Percentiles rank a stretch among this genome's conserved stretches.
These are phyloP conservation scores for Prinia subflava DNA, from an alignment of 2,113 vertebrate genomes.

Conservation along the genomic window DNA sequence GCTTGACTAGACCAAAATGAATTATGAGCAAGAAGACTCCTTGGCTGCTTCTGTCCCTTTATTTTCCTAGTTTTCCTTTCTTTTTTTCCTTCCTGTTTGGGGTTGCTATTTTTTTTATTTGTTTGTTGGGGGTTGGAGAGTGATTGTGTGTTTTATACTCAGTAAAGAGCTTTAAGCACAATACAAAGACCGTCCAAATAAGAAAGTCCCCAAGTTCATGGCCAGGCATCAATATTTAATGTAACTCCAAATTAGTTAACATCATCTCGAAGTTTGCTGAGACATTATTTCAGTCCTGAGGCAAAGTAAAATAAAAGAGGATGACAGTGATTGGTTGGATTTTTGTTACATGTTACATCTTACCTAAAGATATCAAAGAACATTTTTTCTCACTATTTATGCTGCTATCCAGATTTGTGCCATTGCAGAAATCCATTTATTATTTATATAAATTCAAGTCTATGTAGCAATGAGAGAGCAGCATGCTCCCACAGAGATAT, in stretches of 20 bases:
- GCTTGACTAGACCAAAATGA: neutral
- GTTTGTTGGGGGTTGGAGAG: neutral
- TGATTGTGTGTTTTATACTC: neutral
- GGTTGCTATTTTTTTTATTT: neutral
- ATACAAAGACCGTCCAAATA: neutral
- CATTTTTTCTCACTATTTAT: neutral
- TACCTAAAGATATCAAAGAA: neutral
- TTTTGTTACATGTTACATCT: neutral
- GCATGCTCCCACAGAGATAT: neutral
- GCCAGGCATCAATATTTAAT: neutral
- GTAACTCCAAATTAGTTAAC: neutral
- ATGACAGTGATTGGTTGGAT: neutral
- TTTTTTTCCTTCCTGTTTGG: neutral
- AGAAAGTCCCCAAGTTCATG: neutral
- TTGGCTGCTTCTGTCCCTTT: neutral
- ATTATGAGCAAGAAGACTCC: neutral
- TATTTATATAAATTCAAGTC: neutral
- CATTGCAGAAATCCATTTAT: neutral
- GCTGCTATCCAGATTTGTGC: neutral
- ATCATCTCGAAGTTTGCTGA: neutral
- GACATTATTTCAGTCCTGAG: neutral
- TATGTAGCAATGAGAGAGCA: neutral
- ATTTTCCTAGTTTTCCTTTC: neutral
- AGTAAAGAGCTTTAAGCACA: neutral
- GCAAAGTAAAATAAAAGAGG: neutral